Evolutionary conservation across 2,888 invertebrate genomes (phyloP), one percentile per base, ranked within the genome.

Genomic region (Megamerina dolium): DNA sequence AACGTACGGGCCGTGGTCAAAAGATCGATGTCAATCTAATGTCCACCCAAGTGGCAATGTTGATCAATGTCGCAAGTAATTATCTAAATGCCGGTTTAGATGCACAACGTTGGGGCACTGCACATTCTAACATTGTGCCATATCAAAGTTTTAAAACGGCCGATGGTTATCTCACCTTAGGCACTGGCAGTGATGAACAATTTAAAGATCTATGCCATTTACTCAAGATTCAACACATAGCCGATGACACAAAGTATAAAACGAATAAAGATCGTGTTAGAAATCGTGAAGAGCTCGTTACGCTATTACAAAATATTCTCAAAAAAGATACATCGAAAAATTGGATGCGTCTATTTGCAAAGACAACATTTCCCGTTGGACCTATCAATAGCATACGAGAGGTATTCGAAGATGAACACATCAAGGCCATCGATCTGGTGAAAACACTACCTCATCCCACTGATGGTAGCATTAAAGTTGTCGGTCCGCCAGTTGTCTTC

Each of bases 11-110:
- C 0, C 69, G 69, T 50, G 97, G 97, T 0, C 94, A 95, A 63
- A 89, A 87, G 74, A 88, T 97, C 41, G 92, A 95, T 61, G 93
- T 92, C 59, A 83, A 95, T 71, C 77, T 97, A n/a, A 72, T 97
- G 0, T 89, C 93, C 2, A 93, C 95, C 0, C 94, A 95, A 76
- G 79, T 95, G 26, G 81, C 93, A 0, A 81, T 83, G 58, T 77
- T 97, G 65, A 87, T 90, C 17, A 94, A 96, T 65, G 77, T 95
- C 10, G 94, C 83, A 0, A 85, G 85, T 1, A 93, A 89, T 71
- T 96, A 88, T 69, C 73, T 97, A 20, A 97, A 96, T 68, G 84
- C 83, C 35, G 85, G 83, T 0, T 75, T 77, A 18, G 88, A 90
- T 58, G 86, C 85, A 0, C 74, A 77, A 45, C 76, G 89, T 38